A percentile compares a stretch with the other conserved stretches of the same genome.
These are phyloP conservation scores for Pyralis farinalis DNA, from an alignment of 2,888 invertebrate genomes.

Conservation along the genomic window DNA sequence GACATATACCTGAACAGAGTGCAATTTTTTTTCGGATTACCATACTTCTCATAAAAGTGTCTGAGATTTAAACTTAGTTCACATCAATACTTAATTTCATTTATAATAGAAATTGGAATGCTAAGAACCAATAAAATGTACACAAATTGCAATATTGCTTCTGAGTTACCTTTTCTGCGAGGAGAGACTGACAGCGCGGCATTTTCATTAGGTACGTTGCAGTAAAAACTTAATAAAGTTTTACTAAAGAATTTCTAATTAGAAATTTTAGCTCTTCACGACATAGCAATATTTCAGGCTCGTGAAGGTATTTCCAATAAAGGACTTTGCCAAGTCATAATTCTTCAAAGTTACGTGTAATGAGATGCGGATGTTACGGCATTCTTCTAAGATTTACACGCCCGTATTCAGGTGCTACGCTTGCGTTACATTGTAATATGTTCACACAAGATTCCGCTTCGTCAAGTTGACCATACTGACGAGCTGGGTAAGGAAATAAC, in stretches of 20 bases:
- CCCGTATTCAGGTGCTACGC: constrained; percentile 34
- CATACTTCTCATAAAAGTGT: too few relatives aligned
- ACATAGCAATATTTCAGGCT: constrained; percentile 79
- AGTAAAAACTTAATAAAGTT: constrained; percentile 80
- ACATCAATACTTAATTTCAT: too few relatives aligned
- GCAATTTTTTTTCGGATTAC: too few relatives aligned
- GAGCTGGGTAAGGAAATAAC: too few relatives aligned
- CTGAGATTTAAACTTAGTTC: too few relatives aligned
- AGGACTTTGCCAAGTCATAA: constrained; percentile 81
- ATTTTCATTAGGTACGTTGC: constrained; percentile 75
- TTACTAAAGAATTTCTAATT: constrained; percentile 79
- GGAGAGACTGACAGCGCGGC: constrained; percentile 57
- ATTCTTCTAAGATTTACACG: constrained; percentile 69
- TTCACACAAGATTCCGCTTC: neutral
- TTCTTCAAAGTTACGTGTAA: constrained; percentile 80
- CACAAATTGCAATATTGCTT: constrained; percentile 15
- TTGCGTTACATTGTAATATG: neutral
- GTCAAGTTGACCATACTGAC: too few relatives aligned
- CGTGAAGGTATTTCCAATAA: constrained; percentile 81
- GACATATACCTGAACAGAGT: too few relatives aligned
- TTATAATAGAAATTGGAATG: too few relatives aligned
- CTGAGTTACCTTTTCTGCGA: constrained; percentile 15
- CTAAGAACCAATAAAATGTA: constrained; percentile 9
- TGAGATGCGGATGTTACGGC: constrained; percentile 77
- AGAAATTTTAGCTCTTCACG: constrained; percentile 79